These are phyloP conservation scores for Drosophila triauraria DNA, from an alignment of 1,140 invertebrate genomes.

Conservation along the genomic window DNA sequence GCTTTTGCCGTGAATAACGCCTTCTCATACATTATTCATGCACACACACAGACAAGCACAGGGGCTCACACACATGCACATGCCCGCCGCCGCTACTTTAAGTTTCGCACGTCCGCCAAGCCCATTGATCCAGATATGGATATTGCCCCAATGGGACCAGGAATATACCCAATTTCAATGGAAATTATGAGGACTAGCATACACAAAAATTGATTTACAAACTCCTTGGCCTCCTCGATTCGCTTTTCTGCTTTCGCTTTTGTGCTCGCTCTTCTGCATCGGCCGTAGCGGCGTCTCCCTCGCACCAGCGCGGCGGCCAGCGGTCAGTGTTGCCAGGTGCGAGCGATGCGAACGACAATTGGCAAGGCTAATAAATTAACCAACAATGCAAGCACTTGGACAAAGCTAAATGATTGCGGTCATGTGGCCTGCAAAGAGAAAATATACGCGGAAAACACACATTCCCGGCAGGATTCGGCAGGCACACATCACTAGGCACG, in stretches of 20 bases:
- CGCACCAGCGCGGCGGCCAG: conserved; percentile 21
- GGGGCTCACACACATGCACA: conserved; percentile 24
- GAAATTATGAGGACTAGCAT: conserved; percentile 72
- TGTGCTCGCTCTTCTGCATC: conserved; percentile 61
- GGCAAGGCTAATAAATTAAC: conserved; percentile 12
- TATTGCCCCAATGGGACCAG: conserved; percentile 2
- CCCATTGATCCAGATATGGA: neutral
- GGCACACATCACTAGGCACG: conserved; percentile 47
- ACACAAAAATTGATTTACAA: conserved; percentile 85
- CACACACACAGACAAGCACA: conserved; percentile 8
- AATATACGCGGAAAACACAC: conserved; percentile 4
- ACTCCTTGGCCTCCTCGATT: conserved; percentile 71
- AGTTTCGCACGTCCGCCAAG: conserved; percentile 34
- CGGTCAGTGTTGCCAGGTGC: conserved; percentile 56
- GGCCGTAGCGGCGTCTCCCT: conserved; percentile 56
- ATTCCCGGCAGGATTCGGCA: neutral
- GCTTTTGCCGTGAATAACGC: conserved; percentile 33
- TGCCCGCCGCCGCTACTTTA: conserved; percentile 9
- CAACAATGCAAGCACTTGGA: conserved; percentile 4
- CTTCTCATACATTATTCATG: conserved; percentile 38
- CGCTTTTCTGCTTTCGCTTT: conserved; percentile 74
- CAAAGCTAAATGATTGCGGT: neutral
- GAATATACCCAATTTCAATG: conserved; percentile 59
- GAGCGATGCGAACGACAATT: neutral
- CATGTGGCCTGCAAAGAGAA: neutral